A percentile compares a stretch with the other conserved stretches of the same genome.
Evolutionary conservation across 2,113 vertebrate species (phyloP).

Genomic region (Gallinago media): DNA sequence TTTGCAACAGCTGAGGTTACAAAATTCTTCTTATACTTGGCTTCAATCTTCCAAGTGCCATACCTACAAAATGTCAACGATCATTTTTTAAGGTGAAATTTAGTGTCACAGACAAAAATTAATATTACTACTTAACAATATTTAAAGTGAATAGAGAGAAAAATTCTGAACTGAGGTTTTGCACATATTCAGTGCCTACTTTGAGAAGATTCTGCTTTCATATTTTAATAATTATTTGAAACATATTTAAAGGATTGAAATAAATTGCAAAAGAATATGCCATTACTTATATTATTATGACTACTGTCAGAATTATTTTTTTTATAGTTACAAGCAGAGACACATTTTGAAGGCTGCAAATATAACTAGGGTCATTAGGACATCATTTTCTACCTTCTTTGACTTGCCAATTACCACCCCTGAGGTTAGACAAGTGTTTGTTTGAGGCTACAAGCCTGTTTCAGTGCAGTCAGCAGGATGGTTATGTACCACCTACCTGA

Average conservation of each 20-base stretch:
- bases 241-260: background rate
- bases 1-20: slow-evolving; percentile 76
- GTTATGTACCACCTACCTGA: background rate
- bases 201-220: background rate
- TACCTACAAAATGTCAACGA: slow-evolving; percentile 72
- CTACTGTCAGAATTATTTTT: background rate
- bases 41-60: slow-evolving; percentile 89
- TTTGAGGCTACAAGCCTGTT: background rate
- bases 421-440: background rate
- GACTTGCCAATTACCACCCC: background rate
- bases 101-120: background rate
- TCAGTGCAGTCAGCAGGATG: background rate
- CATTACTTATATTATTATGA: background rate
- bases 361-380: background rate
- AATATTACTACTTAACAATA: background rate
- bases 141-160: background rate
- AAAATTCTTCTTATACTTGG: slow-evolving; percentile 85
- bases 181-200: background rate
- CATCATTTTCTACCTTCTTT: background rate
- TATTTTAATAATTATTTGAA: background rate
- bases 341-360: background rate
- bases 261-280: background rate
- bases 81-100: background rate
- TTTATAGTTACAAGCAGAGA: background rate
- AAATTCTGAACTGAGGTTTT: background rate